A percentile compares a stretch with the other conserved stretches of the same genome.
phyloP scores from a whole-genome alignment of 2,888 invertebrate genomes.

The Diploptera punctata region DNA sequence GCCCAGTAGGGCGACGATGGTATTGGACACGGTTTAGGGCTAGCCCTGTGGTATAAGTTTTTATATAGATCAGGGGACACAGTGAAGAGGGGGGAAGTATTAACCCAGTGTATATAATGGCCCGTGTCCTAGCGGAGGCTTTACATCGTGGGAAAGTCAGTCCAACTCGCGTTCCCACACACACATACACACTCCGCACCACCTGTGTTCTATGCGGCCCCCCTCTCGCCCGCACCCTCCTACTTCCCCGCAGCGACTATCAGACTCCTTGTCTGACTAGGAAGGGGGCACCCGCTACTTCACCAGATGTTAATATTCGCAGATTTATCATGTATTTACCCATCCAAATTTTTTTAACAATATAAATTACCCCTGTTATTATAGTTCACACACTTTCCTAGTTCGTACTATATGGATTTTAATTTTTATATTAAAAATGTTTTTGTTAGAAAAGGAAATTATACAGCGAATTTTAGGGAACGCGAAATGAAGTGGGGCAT shows the following conservation, averaged over 20 bases:
- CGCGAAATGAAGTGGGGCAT: no score
- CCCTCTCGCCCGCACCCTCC: conserved; percentile 22
- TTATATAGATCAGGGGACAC: conserved; percentile 33
- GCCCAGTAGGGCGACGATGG: background rate
- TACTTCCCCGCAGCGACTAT: conserved; percentile 8
- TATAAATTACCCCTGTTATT: no score
- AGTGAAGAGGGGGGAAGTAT: conserved; percentile 21
- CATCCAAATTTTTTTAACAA: no score
- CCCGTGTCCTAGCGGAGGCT: conserved; percentile 34
- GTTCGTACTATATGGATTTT: no score
- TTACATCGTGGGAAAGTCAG: conserved; percentile 63
- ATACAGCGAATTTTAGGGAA: no score
- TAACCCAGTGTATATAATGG: conserved; percentile 24
- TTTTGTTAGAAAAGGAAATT: no score
- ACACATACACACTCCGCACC: conserved; percentile 62
- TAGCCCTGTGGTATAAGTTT: conserved; percentile 27
- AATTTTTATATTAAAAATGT: no score
- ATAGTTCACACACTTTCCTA: no score
- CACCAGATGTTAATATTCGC: conserved; percentile 3
- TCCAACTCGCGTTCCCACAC: conserved; percentile 64
- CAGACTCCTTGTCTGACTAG: background rate
- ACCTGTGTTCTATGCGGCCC: conserved; percentile 40
- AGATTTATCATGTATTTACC: no score
- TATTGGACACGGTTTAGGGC: conserved; percentile 21
- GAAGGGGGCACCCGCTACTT: background rate